Base-by-base conservation (phyloP, 2,113 vertebrate genomes). In the Larimichthys crocea region DNA sequence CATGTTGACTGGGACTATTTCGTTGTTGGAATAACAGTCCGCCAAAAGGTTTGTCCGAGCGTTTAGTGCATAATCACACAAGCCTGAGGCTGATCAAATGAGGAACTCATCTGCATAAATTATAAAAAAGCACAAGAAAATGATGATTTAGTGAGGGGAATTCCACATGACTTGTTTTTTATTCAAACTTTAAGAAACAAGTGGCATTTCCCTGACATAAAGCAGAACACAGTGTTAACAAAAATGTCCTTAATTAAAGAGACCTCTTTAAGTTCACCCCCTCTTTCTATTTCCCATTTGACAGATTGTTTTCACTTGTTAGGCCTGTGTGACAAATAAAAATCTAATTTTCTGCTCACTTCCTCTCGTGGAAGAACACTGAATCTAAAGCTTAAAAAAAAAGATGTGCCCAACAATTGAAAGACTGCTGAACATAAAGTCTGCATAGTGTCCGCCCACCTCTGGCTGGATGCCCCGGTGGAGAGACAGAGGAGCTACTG, bases 401-500 rank as follows among this genome's bases (percentile, higher is more conserved):
- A 40, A 40, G 67, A 71, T 59, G 75, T 80, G 67, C 66, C 75
- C 64, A 83, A 87, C 85, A 86, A 86, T 85, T 80, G 75, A 85
- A 87, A 79, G 19, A 50, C 82, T 83, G 69, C 86, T 76, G 74
- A 89, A 79, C 85, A 80, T 83, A 85, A 90, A 82, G 76, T 61
- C 59, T 73, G 76, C 56, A 80, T 50, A 86, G 86, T 87, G 71
- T 86, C 83, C 76, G 71, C 86, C 86, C 85, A 88, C 84, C 70
- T 83, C 82, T 91, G 79, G 82, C 88, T 75, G 31, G 66, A 82
- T 92, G 85, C 92, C 89, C 88, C 86, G 84, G 90, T 86, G 61
- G 86, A 67, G 88, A 91, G 88, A 91, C 86, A 78, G 91, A 92
- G 76, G 85, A 91, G 90, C 90, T 91, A 88, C 92, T 92, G 91